Evolutionary conservation across 1,140 invertebrate genomes (phyloP).

Genomic region (Rhagoletis pomonella): DNA sequence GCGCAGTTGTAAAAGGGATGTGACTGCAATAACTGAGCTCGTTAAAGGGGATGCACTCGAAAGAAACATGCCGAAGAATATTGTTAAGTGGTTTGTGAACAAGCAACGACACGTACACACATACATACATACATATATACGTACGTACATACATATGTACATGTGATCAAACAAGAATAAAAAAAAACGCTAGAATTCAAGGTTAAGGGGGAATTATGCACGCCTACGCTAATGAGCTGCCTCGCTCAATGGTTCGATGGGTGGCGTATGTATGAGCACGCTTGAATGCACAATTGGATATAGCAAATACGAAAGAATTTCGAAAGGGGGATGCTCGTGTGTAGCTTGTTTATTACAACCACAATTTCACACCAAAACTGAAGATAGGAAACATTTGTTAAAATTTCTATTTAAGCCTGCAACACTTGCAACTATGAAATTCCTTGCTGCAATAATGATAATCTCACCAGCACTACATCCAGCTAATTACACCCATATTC

Average conservation of each 20-base stretch:
- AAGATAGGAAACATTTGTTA: background rate
- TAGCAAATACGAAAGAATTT: conserved; percentile 23
- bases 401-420: background rate
- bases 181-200: background rate
- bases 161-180: background rate
- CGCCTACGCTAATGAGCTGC: conserved; percentile 49
- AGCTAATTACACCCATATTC: conserved; percentile 22
- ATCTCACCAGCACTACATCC: conserved; percentile 17
- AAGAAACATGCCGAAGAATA: conserved; percentile 38
- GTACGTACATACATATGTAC: background rate
- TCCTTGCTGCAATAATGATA: conserved; percentile 30
- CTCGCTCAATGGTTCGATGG: background rate
- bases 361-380: background rate
- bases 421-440: conserved; percentile 23
- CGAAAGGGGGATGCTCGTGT: background rate
- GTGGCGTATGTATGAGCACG: background rate
- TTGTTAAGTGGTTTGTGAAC: conserved; percentile 23
- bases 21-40: conserved; percentile 30
- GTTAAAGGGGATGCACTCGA: conserved; percentile 29
- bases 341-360: background rate
- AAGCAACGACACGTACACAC: background rate
- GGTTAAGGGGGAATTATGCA: conserved; percentile 50
- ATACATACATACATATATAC: background rate
- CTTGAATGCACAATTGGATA: conserved; percentile 41
- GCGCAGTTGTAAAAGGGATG: conserved; percentile 12